phyloP scores from a whole-genome alignment of 1,140 invertebrate species.

The Cherax destructor region DNA sequence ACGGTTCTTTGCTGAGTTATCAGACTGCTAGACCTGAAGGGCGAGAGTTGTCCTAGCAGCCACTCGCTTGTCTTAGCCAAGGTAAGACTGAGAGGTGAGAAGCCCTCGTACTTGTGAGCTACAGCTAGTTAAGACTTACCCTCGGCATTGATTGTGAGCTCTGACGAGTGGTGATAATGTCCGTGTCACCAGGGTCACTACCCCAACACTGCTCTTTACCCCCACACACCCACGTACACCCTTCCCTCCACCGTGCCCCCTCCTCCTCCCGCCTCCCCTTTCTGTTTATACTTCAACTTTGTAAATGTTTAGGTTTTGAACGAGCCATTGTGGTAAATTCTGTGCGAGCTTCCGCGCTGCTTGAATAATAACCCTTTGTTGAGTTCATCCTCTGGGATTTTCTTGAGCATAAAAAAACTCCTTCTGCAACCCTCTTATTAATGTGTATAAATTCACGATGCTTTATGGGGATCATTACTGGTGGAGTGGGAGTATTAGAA shows the following conservation, averaged over 20 bases:
- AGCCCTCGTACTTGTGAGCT: no score
- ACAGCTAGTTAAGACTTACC: no score
- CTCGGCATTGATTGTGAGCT: no score
- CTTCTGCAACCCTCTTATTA: constrained; percentile 14
- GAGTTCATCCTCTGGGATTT: constrained; percentile 18
- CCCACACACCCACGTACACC: background rate
- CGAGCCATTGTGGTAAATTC: constrained; percentile 34
- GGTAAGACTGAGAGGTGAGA: no score
- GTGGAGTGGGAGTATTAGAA: background rate
- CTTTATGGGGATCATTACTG: constrained; percentile 16
- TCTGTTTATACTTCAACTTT: background rate
- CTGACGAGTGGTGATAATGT: no score
- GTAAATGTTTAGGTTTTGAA: constrained; percentile 1
- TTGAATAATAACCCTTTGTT: constrained; percentile 36
- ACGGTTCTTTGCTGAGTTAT: no score
- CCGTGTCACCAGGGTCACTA: no score
- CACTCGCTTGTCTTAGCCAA: no score
- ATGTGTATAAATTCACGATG: constrained; percentile 3
- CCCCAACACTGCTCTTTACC: no score
- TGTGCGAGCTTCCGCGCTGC: constrained; percentile 1
- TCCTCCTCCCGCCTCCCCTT: background rate
- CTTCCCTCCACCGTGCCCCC: no score
- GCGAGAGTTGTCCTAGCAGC: no score
- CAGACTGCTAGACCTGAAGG: no score
- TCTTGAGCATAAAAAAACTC: background rate